A percentile compares a stretch with the other conserved stretches of the same genome.
phyloP scores from a whole-genome alignment of 2,797 vertebrate genomes.

The Urophycis tenuis region DNA sequence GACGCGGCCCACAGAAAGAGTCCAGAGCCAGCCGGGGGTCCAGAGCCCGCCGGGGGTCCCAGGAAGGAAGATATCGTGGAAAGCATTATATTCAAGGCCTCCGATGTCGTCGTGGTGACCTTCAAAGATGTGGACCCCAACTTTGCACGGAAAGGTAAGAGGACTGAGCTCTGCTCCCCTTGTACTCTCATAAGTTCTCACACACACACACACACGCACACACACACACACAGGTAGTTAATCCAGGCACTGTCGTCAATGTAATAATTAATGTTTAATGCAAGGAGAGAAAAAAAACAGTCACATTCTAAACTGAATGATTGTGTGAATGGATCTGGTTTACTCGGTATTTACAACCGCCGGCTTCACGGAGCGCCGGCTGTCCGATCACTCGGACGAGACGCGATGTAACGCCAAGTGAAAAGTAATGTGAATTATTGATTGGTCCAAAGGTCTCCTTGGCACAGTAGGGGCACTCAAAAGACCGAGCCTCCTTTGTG shows the following conservation, averaged over 20 bases:
- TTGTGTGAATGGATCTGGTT: conserved; percentile 36
- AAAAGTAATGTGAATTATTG: conserved; percentile 53
- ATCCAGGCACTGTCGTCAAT: not conserved
- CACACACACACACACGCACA: not conserved
- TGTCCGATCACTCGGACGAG: too few relatives aligned
- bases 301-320: not conserved
- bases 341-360: conserved; percentile 32
- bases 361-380: conserved; percentile 34
- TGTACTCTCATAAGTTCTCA: not conserved
- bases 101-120: conserved; percentile 93
- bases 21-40: conserved; percentile 79
- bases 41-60: too few relatives aligned
- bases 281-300: not conserved
- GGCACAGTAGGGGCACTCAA: conserved; percentile 44
- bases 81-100: conserved; percentile 96
- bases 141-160: conserved; percentile 93
- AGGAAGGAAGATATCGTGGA: conserved; percentile 96
- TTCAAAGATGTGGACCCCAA: conserved; percentile 98
- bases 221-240: not conserved
- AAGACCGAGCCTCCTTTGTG: conserved; percentile 42
- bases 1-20: conserved; percentile 95
- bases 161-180: not conserved
- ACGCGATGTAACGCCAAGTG: too few relatives aligned
- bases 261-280: not conserved
- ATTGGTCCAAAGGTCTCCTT: conserved; percentile 49